Evolutionary conservation across 2,888 invertebrate species (phyloP), one percentile per base, ranked within the genome.

Genomic region (Aphrophora alni): DNA sequence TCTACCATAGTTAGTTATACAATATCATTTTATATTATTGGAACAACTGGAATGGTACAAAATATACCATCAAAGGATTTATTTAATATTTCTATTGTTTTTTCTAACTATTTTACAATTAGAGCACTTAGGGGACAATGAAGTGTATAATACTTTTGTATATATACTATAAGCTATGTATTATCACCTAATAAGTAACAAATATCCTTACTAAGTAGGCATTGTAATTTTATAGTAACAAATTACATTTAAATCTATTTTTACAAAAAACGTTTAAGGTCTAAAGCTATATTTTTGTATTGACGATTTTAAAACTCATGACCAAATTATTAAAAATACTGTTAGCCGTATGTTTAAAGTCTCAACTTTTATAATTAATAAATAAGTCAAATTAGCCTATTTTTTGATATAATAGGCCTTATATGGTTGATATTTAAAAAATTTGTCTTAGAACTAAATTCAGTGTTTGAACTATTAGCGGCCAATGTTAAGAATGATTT

Each of bases 91-190:
- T 82, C 84, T 38, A 76, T 84, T n/a, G 81, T 83, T 21, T 84
- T 84, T 80, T 84, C 84, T 38, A 82, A 84, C 76, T 84, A 83
- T 78, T 84, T 84, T 73, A 81, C 84, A 59, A 81, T 83, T 12
- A 83, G 81, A 82, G 82, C 84, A 10, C 81, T 84, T 8, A 78
- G 69, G 14, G 82, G 81, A 12, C 38, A 81, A 51, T 38, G 51
- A 26, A 26, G n/a, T 17, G n/a, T n/a, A n/a, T n/a, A n/a, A n/a
- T n/a, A n/a, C n/a, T n/a, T n/a, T n/a, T n/a, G n/a, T n/a, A n/a
- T n/a, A n/a, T n/a, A n/a, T n/a, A n/a, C n/a, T n/a, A n/a, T n/a
- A n/a, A n/a, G n/a, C n/a, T n/a, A n/a, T n/a, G n/a, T n/a, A n/a
- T n/a, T n/a, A n/a, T n/a, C n/a, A n/a, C n/a, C n/a, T n/a, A n/a